Percentiles rank a stretch among this genome's conserved stretches.
phyloP scores from a whole-genome alignment of 2,888 invertebrate species.

The Phragmatobia fuliginosa region DNA sequence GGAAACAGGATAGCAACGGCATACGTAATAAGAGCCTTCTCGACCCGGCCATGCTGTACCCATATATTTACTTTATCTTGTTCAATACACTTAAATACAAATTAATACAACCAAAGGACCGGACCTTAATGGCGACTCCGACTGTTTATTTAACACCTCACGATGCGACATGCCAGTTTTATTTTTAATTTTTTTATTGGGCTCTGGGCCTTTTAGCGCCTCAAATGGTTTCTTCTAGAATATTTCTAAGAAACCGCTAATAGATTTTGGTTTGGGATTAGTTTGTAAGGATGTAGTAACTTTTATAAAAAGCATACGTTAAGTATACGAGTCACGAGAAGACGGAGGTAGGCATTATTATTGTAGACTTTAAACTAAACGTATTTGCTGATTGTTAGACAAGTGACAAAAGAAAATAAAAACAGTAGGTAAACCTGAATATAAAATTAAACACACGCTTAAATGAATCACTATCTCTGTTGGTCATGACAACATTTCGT shows the following conservation, averaged over 20 bases:
- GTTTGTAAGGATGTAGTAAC: conserved; percentile 10
- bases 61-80: conserved; percentile 86
- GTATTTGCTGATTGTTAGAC: not conserved
- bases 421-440: too few species aligned
- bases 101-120: conserved; percentile 85
- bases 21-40: conserved; percentile 66
- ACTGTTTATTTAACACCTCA: conserved; percentile 86
- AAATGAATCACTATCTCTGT: too few species aligned
- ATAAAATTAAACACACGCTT: too few species aligned
- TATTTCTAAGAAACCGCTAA: conserved; percentile 61
- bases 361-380: not conserved
- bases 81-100: conserved; percentile 87
- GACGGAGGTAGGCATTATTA: not conserved
- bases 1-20: conserved; percentile 43
- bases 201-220: conserved; percentile 76
- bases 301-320: not conserved
- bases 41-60: conserved; percentile 67
- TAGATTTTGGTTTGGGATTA: conserved; percentile 49
- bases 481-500: too few species aligned
- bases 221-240: conserved; percentile 60
- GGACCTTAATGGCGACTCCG: conserved; percentile 80
- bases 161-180: conserved; percentile 75
- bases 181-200: conserved; percentile 70
- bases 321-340: not conserved
- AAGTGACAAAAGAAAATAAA: not conserved